Conservation (phyloP, 1,140 invertebrate genomes). For the Chironomus striatipennis region DNA sequence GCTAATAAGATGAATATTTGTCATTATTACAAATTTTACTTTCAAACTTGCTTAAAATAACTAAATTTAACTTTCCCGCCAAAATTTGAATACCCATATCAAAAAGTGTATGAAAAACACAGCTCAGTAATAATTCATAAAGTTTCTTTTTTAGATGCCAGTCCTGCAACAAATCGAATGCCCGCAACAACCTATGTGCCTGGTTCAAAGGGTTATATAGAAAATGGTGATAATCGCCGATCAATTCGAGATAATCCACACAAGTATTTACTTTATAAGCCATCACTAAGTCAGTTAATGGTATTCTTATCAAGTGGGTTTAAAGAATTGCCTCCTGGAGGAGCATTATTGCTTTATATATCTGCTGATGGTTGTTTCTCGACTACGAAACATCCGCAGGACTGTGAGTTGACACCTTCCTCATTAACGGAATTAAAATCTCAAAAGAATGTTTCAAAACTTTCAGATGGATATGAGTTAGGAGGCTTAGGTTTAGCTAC, state of each 20-base stretch:
- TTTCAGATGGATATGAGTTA: constrained; percentile 79
- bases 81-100: no score
- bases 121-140: not conserved
- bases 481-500: constrained; percentile 72
- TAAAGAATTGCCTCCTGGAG: constrained; percentile 86
- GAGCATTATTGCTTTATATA: constrained; percentile 84
- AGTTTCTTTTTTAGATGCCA: constrained; percentile 52
- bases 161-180: constrained; percentile 69
- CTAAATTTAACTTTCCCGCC: no score
- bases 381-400: constrained; percentile 79
- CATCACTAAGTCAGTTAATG: constrained; percentile 86
- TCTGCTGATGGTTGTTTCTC: constrained; percentile 89
- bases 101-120: not conserved
- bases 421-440: not conserved
- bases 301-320: constrained; percentile 90
- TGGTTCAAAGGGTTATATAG: constrained; percentile 52
- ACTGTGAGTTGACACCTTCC: constrained; percentile 56
- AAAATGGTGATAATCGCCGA: constrained; percentile 55
- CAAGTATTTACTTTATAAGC: constrained; percentile 94
- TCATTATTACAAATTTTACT: no score
- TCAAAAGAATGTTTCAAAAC: constrained; percentile 24
- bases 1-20: no score
- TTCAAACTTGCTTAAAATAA: no score
- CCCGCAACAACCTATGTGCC: constrained; percentile 48
- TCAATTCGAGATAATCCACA: constrained; percentile 85